Evolutionary conservation across 2,113 vertebrate species (phyloP).

Genomic region (Corydoras sp.): DNA sequence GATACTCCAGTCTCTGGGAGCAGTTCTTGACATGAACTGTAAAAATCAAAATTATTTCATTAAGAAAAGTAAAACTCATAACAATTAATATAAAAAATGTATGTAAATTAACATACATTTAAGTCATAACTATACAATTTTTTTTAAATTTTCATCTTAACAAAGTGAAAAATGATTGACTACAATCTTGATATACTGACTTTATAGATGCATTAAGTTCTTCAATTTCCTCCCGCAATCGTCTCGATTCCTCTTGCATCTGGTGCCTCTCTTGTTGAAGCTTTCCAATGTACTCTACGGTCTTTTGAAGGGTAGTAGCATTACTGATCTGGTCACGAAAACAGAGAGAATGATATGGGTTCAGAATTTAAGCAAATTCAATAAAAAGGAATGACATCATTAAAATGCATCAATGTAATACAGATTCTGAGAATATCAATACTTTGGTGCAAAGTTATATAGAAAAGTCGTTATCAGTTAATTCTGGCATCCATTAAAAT

Average conservation of each 20-base stretch:
- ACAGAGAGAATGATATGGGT: neutral
- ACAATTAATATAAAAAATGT: too few species aligned
- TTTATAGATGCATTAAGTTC: conserved; percentile 85
- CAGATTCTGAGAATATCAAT: too few species aligned
- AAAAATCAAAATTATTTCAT: neutral
- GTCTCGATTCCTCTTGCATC: conserved; percentile 81
- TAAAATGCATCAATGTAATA: too few species aligned
- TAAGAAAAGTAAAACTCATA: neutral
- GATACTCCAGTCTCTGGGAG: conserved; percentile 90
- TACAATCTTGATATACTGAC: conserved; percentile 57
- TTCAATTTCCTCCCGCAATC: conserved; percentile 86
- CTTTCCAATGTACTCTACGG: conserved; percentile 89
- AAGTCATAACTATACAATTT: too few species aligned
- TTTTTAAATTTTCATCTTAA: too few species aligned
- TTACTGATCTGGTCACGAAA: conserved; percentile 74
- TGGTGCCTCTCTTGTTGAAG: conserved; percentile 88
- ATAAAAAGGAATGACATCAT: too few species aligned
- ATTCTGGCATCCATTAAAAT: too few species aligned
- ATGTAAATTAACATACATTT: too few species aligned
- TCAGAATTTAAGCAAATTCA: neutral
- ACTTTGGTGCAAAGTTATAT: too few species aligned
- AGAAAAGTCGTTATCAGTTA: too few species aligned
- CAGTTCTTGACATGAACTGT: conserved; percentile 84
- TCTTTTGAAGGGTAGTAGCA: conserved; percentile 86
- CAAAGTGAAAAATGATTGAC: neutral